phyloP scores from a whole-genome alignment of 1,140 invertebrate genomes.

The Calosoma granatense region DNA sequence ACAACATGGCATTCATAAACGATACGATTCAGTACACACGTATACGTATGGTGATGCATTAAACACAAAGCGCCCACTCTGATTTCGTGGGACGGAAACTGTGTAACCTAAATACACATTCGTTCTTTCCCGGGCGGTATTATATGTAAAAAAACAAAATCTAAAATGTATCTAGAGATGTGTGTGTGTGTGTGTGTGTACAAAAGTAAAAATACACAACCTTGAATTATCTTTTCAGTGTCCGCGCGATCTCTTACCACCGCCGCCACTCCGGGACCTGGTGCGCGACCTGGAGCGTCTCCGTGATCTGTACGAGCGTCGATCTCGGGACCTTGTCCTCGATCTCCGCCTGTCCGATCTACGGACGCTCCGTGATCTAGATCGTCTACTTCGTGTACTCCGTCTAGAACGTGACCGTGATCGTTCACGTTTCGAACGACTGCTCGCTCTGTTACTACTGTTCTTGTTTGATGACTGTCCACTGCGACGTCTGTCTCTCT shows the following conservation, averaged over 20 bases:
- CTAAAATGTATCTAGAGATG: too few species aligned
- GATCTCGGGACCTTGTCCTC: background rate
- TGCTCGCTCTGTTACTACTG: background rate
- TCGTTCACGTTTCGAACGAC: background rate
- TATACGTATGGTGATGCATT: too few species aligned
- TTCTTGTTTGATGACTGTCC: background rate
- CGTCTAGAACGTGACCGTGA: constrained; percentile 3
- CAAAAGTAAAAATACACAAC: constrained; percentile 9
- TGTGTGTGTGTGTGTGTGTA: too few species aligned
- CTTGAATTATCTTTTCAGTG: constrained; percentile 19
- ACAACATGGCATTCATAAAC: too few species aligned
- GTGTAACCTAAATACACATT: too few species aligned
- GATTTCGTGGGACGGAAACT: too few species aligned
- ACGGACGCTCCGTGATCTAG: constrained; percentile 1
- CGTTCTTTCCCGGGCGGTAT: too few species aligned
- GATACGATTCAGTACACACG: too few species aligned
- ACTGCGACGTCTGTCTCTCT: background rate
- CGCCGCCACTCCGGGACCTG: constrained; percentile 20
- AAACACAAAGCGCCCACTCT: too few species aligned
- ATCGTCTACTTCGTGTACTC: background rate
- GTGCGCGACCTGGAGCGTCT: constrained; percentile 9
- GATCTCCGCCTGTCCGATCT: background rate
- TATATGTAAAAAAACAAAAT: too few species aligned
- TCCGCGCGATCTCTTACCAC: constrained; percentile 31
- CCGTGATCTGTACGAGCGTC: constrained; percentile 13